These are phyloP conservation scores for Montipora capitata DNA, from an alignment of 92 coral and sea anemone genomes.

Conservation along the genomic window DNA sequence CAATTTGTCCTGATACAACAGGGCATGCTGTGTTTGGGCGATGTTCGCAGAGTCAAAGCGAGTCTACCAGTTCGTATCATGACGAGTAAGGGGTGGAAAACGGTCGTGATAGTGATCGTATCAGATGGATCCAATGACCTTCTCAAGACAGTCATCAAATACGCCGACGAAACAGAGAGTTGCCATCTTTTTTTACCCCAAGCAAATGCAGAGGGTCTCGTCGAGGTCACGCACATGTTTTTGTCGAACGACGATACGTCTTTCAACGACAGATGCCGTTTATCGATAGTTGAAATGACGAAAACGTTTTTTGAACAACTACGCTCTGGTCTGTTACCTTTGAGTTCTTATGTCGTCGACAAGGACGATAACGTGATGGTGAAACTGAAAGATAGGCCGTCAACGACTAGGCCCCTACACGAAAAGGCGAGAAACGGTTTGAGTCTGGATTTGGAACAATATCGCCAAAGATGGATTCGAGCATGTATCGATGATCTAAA, in stretches of 20 bases:
- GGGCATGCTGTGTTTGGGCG: not conserved
- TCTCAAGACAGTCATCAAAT: not conserved
- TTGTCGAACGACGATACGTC: not conserved
- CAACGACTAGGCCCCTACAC: not conserved
- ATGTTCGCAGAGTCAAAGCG: not conserved
- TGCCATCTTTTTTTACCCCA: not conserved
- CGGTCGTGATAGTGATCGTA: not conserved
- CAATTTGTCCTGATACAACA: too few species aligned
- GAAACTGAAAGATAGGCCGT: not conserved
- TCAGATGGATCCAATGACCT: not conserved
- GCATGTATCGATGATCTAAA: not conserved
- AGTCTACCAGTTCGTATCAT: not conserved
- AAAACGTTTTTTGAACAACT: not conserved
- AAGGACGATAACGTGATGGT: not conserved
- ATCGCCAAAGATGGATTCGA: not conserved
- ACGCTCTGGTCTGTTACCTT: not conserved
- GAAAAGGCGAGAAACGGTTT: conserved; percentile 13
- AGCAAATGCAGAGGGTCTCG: not conserved
- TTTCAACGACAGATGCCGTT: not conserved
- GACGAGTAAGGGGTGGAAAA: conserved; percentile 11
- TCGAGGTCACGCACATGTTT: conserved; percentile 9
- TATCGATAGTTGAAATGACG: not conserved
- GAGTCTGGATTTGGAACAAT: not conserved
- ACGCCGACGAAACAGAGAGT: not conserved
- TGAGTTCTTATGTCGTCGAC: not conserved